Conservation (phyloP, 2,113 vertebrate genomes). For the Larimichthys polyactis region DNA sequence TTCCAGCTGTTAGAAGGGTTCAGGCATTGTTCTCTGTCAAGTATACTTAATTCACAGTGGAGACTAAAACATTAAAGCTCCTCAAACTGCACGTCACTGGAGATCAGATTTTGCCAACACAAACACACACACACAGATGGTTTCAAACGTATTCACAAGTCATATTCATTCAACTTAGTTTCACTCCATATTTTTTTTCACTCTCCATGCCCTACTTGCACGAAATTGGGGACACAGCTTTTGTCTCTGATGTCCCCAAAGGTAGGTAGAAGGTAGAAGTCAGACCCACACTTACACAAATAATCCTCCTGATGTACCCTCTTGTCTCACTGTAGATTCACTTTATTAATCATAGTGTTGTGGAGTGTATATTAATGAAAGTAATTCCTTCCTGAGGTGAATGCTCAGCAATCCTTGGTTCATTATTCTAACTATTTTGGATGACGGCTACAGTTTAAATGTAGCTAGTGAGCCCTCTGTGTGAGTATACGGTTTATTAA, state of each 20-base stretch:
- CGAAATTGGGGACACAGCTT: too few relatives aligned
- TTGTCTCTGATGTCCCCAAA: too few relatives aligned
- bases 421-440: background rate
- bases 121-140: background rate
- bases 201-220: too few relatives aligned
- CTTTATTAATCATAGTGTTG: conserved; percentile 11
- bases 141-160: too few relatives aligned
- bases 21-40: background rate
- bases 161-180: too few relatives aligned
- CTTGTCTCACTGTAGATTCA: background rate
- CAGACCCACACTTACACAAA: too few relatives aligned
- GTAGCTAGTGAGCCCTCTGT: background rate
- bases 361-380: background rate
- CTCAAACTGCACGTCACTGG: background rate
- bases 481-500: background rate
- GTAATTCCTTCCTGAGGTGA: background rate
- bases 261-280: too few relatives aligned
- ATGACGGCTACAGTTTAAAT: background rate
- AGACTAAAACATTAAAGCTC: background rate
- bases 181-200: too few relatives aligned
- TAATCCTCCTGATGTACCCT: background rate
- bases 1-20: too few relatives aligned
- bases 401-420: background rate
- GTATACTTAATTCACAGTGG: background rate
- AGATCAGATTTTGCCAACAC: background rate